phyloP scores from a whole-genome alignment of 1,140 invertebrate genomes.

The Chymomyza costata region DNA sequence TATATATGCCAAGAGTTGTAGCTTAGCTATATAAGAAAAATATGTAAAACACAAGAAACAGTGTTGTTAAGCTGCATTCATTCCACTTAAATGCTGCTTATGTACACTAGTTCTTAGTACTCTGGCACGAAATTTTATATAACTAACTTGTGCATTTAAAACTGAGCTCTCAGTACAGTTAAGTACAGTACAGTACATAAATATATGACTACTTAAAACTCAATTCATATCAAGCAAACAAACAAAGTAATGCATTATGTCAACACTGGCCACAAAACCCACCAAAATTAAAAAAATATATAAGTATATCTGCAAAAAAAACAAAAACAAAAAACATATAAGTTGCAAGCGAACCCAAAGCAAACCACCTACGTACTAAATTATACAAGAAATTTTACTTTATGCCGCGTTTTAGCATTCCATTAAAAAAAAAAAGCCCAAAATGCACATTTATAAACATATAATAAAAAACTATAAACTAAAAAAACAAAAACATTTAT shows the following conservation, averaged over 20 bases:
- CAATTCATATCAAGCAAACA: conserved; percentile 11
- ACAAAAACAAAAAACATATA: conserved; percentile 9
- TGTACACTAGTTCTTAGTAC: neutral
- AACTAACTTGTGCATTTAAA: neutral
- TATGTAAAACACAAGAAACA: no score
- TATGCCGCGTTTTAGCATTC: conserved; percentile 19
- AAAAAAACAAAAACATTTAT: conserved; percentile 9
- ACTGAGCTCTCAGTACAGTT: neutral
- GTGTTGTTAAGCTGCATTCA: no score
- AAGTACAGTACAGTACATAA: neutral
- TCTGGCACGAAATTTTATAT: neutral
- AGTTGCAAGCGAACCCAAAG: conserved; percentile 15
- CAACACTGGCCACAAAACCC: no score
- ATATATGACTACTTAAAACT: conserved; percentile 2
- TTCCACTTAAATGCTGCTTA: no score
- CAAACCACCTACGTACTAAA: neutral
- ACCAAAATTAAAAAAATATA: conserved; percentile 2
- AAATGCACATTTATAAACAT: conserved; percentile 7
- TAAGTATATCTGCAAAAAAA: neutral
- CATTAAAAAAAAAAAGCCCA: conserved; percentile 9
- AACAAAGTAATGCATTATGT: no score
- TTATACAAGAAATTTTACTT: neutral
- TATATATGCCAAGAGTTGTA: no score
- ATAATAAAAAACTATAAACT: conserved; percentile 4
- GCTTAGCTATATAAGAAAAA: no score